Evolutionary conservation across 2,113 vertebrate species (phyloP), one percentile per base, ranked within the genome.

Genomic region (Ceratotherium simum): DNA sequence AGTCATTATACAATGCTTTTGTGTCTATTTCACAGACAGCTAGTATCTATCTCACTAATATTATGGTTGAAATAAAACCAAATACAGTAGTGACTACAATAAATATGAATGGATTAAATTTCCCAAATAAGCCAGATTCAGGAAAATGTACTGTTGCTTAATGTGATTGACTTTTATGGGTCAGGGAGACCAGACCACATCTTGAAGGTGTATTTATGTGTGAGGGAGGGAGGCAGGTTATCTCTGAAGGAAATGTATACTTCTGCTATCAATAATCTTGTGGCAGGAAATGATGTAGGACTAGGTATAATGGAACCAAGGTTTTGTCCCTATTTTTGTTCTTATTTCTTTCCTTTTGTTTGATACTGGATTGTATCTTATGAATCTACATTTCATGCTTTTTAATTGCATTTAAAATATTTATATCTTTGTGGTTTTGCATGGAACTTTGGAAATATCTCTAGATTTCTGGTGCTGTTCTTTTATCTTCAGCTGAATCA

Each of bases 11-110:
- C 10, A 39, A 21, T 93, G 36, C 8, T 51, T 73, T 73, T 48
- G 5, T 60, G 3, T 90, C 51, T 81, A 5, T 67, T 92, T 39
- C 33, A 72, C 51, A 58, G n/a, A 27, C 48, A 69, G 20, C 16
- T 85, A 42, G 13, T 46, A 67, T 64, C 82, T 72, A 78, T 21
- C 90, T 82, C 70, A 81, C 31, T 90, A 84, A 89, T 58, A 42
- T 18, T 56, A 39, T n/a, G 20, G 10, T 65, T 73, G 76, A 87
- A 94, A 94, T 81, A 80, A 94, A 96, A 33, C 11, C 62, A 84
- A 81, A 56, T 48, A 33, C 58, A 48, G 4, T 87, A 31, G 10
- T 33, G 29, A 84, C 51, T 56, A 65, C 3, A 81, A 67, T 80
- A 94, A 80, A 65, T 6, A 87, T 81, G 7, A 91, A 65, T 58